Conservation (phyloP, 2,797 vertebrate genomes). For the Macropodus opercularis region DNA sequence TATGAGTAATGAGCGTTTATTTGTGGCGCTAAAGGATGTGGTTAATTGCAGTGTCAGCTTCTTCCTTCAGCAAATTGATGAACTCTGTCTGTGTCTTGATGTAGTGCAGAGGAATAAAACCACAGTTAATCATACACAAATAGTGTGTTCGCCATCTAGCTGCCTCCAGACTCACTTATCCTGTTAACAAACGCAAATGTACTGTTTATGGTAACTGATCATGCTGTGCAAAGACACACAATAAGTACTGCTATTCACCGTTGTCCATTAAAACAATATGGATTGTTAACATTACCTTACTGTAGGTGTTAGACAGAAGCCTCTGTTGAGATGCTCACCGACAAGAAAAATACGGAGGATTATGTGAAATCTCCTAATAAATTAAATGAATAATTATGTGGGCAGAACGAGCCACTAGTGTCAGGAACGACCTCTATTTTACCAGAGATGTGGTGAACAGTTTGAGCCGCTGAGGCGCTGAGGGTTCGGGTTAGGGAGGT, state of each 20-base stretch:
- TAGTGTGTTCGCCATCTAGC: slow-evolving; percentile 35
- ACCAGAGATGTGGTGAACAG: no score
- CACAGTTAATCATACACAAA: slow-evolving; percentile 61
- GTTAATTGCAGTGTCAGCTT: slow-evolving; percentile 66
- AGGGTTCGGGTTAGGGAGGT: no score
- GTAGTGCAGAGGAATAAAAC: slow-evolving; percentile 54
- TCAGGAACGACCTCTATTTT: no score
- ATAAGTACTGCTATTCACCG: no score
- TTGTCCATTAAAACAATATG: no score
- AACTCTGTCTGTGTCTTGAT: slow-evolving; percentile 57
- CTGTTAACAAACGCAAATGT: slow-evolving; percentile 9
- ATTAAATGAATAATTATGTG: neutral
- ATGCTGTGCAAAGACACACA: neutral
- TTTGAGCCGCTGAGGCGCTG: no score
- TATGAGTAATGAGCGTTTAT: slow-evolving; percentile 69
- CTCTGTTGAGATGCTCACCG: no score
- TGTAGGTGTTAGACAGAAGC: no score
- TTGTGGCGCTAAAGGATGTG: slow-evolving; percentile 60
- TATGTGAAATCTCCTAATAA: no score
- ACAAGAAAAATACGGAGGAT: no score
- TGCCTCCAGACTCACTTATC: slow-evolving; percentile 9
- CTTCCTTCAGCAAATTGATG: slow-evolving; percentile 60
- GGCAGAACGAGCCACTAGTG: no score
- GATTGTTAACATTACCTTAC: no score
- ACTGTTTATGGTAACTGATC: neutral